phyloP scores from a whole-genome alignment of 2,113 vertebrate species.

The Sarotherodon lohbergeri region DNA sequence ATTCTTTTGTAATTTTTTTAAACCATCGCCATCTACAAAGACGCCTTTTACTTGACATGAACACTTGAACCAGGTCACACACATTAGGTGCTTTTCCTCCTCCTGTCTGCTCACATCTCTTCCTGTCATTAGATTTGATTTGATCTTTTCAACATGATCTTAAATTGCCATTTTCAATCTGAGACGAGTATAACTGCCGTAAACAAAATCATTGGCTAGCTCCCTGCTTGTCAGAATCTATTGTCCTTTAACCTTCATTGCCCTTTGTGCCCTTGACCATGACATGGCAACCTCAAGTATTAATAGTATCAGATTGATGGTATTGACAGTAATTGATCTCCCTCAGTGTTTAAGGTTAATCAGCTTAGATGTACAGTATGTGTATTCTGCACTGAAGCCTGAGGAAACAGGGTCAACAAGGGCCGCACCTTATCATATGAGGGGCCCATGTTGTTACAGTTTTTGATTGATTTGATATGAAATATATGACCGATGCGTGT shows the following conservation, averaged over 20 bases:
- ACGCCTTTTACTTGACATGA: background rate
- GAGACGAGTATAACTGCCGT: background rate
- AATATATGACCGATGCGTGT: background rate
- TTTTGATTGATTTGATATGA: background rate
- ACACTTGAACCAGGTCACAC: background rate
- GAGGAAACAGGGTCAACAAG: background rate
- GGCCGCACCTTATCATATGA: fast-evolving
- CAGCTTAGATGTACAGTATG: background rate
- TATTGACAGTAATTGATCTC: background rate
- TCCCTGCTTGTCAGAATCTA: background rate
- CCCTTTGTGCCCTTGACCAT: background rate
- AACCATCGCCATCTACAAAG: background rate
- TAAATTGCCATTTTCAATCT: constrained; percentile 1
- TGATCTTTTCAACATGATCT: background rate
- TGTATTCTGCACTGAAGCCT: background rate
- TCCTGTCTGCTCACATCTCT: background rate
- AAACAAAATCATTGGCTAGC: background rate
- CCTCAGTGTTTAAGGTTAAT: background rate
- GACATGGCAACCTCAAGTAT: background rate
- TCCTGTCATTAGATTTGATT: background rate
- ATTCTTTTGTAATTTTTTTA: background rate
- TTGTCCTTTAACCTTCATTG: background rate
- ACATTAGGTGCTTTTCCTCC: background rate
- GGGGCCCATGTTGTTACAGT: no score
- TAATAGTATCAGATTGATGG: background rate